A percentile compares a stretch with the other conserved stretches of the same genome.
Evolutionary conservation across 2,888 invertebrate species (phyloP).

Genomic region (Heliconius charithonia): DNA sequence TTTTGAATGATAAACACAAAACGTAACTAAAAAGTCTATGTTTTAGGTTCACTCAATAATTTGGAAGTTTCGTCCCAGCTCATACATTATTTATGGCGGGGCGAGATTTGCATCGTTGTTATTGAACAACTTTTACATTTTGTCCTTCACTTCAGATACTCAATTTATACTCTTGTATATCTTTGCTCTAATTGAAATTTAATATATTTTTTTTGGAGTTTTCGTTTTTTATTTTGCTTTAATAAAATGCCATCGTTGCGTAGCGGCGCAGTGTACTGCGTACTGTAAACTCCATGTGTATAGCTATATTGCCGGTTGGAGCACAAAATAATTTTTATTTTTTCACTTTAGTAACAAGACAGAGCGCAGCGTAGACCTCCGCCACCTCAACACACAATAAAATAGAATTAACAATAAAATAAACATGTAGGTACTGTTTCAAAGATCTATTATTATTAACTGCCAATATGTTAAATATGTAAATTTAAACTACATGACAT

Average conservation of each 20-base stretch:
- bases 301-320: not conserved
- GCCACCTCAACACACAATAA: not conserved
- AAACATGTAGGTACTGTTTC: too few relatives aligned
- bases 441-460: not conserved
- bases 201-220: not conserved
- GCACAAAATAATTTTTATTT: too few relatives aligned
- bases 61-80: slow-evolving; percentile 45
- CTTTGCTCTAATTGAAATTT: slow-evolving; percentile 15
- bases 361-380: not conserved
- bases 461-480: not conserved
- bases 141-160: slow-evolving; percentile 68
- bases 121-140: slow-evolving; percentile 76
- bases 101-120: slow-evolving; percentile 70
- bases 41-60: slow-evolving; percentile 38
- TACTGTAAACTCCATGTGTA: not conserved
- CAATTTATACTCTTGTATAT: slow-evolving; percentile 25
- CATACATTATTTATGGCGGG: slow-evolving; percentile 74
- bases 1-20: slow-evolving; percentile 18
- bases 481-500: not conserved
- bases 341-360: too few relatives aligned
- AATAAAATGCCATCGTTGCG: not conserved
- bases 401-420: too few relatives aligned
- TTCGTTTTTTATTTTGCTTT: not conserved
- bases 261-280: not conserved
- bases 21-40: slow-evolving; percentile 30